A percentile compares a stretch with the other conserved stretches of the same genome.
Evolutionary conservation across 1,140 invertebrate genomes (phyloP).

Genomic region (Cotesia glomerata): DNA sequence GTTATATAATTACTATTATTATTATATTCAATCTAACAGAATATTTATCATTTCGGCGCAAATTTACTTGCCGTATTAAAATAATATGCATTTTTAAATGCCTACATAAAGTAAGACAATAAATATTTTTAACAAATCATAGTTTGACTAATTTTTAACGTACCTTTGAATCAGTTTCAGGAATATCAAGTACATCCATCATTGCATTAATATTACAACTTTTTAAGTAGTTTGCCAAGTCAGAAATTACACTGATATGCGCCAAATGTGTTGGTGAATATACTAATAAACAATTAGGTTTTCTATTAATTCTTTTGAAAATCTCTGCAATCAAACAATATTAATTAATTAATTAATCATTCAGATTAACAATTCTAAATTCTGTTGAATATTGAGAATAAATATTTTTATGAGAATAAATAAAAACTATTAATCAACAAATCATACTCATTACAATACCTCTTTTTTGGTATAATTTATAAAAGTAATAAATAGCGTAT

Average conservation of each 20-base stretch:
- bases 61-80: no score
- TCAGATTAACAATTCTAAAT: no score
- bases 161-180: slow-evolving; percentile 46
- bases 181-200: slow-evolving; percentile 53
- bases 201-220: slow-evolving; percentile 54
- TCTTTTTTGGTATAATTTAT: slow-evolving; percentile 51
- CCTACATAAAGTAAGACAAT: no score
- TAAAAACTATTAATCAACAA: background rate
- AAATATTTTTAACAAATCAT: no score
- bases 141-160: no score
- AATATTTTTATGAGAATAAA: no score
- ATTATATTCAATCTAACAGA: no score
- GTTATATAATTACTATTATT: background rate
- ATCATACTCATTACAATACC: slow-evolving; percentile 30
- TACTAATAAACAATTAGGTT: slow-evolving; percentile 53
- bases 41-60: no score
- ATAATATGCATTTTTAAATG: no score
- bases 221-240: slow-evolving; percentile 52
- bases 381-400: no score
- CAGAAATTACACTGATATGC: slow-evolving; percentile 53
- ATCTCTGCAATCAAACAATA: background rate
- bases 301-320: slow-evolving; percentile 36
- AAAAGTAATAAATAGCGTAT: slow-evolving; percentile 50
- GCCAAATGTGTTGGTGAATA: slow-evolving; percentile 51
- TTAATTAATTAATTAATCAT: no score